These are phyloP conservation scores for Vidua macroura DNA, from an alignment of 2,113 vertebrate genomes.

Conservation along the genomic window DNA sequence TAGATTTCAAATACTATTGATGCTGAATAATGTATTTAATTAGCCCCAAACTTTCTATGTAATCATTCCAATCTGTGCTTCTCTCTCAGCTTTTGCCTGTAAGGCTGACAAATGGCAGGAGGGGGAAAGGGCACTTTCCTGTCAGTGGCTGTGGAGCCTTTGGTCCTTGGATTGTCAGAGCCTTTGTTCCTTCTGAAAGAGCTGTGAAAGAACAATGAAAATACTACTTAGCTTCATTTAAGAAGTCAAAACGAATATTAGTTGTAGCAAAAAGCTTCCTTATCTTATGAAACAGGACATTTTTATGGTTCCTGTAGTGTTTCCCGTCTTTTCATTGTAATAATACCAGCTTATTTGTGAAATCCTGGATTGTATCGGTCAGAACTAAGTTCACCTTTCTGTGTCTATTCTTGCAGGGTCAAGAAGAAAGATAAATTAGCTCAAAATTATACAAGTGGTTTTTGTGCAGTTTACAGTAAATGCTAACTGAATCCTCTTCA, in stretches of 20 bases:
- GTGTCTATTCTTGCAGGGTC: not conserved
- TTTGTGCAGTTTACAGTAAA: not conserved
- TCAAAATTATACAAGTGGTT: not conserved
- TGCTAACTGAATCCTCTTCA: not conserved
- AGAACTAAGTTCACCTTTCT: not conserved
- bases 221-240: not conserved
- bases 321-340: not conserved
- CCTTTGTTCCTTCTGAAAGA: not conserved
- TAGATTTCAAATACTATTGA: slow-evolving; percentile 64
- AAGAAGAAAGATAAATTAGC: not conserved
- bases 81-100: slow-evolving; percentile 55
- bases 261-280: not conserved
- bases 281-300: not conserved
- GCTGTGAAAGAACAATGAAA: not conserved
- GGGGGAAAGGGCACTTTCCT: slow-evolving; percentile 66
- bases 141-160: slow-evolving; percentile 18
- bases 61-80: slow-evolving; percentile 79
- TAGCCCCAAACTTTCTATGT: slow-evolving; percentile 63
- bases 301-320: not conserved
- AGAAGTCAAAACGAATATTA: not conserved
- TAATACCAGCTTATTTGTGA: not conserved
- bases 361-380: not conserved
- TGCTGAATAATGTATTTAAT: slow-evolving; percentile 76
- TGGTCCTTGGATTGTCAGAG: not conserved
- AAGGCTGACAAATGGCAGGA: slow-evolving; percentile 64